Conservation (phyloP, 2,113 vertebrate species). For the Mastomys coucha region DNA sequence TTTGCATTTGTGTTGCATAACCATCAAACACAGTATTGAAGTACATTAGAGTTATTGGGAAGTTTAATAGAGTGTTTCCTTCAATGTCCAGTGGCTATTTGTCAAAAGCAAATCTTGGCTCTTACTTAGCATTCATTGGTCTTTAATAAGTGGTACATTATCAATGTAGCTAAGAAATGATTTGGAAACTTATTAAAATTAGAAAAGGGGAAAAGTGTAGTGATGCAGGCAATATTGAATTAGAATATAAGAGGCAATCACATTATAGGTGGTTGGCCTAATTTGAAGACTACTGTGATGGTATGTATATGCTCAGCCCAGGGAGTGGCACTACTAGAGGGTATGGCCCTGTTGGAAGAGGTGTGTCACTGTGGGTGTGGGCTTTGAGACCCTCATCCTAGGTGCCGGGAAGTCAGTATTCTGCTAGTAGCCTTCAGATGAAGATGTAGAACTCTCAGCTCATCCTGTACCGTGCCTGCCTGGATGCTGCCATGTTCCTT, state of each 20-base stretch:
- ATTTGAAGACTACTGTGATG: conserved; percentile 33
- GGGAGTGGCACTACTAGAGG: too few relatives aligned
- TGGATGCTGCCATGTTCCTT: too few relatives aligned
- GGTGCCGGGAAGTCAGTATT: too few relatives aligned
- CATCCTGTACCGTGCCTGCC: too few relatives aligned
- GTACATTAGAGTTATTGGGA: conserved; percentile 16
- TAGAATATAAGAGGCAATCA: neutral
- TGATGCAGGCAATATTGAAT: neutral
- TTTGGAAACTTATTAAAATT: conserved; percentile 63
- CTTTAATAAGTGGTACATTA: conserved; percentile 49
- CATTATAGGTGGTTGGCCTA: conserved; percentile 7
- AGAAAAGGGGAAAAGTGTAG: conserved; percentile 31
- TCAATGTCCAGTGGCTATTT: conserved; percentile 33
- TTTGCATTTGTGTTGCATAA: conserved; percentile 57
- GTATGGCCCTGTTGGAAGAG: too few relatives aligned
- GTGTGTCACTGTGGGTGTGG: too few relatives aligned
- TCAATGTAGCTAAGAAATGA: conserved; percentile 51
- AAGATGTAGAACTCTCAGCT: too few relatives aligned
- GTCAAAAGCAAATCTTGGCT: conserved; percentile 39
- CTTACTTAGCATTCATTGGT: conserved; percentile 48
- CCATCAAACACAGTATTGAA: neutral
- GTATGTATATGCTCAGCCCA: too few relatives aligned
- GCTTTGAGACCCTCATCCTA: too few relatives aligned
- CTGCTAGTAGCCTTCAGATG: too few relatives aligned
- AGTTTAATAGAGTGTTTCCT: conserved; percentile 34